Conservation (phyloP, 1,140 invertebrate genomes). For the Panagrolaimus sp. region DNA sequence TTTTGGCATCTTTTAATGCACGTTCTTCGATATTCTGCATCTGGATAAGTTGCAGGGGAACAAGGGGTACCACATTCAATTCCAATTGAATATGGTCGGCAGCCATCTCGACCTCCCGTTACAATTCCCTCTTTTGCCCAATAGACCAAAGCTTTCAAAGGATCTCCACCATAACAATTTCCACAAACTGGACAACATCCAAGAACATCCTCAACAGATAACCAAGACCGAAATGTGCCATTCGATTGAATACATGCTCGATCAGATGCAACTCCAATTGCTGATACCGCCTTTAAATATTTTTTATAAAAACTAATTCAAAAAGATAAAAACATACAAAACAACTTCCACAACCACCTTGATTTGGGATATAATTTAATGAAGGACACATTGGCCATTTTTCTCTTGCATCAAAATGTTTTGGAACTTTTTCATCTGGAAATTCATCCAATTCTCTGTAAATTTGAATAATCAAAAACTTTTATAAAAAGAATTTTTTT, state of each 20-base stretch:
- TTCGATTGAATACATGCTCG: constrained; percentile 54
- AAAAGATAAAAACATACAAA: constrained; percentile 58
- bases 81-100: constrained; percentile 49
- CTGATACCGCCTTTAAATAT: constrained; percentile 48
- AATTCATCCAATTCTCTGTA: constrained; percentile 37
- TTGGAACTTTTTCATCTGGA: constrained; percentile 35
- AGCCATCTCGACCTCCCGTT: constrained; percentile 56
- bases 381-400: constrained; percentile 44
- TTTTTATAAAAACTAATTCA: neutral
- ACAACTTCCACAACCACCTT: constrained; percentile 65
- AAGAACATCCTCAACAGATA: constrained; percentile 51
- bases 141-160: constrained; percentile 50
- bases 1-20: constrained; percentile 51
- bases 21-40: constrained; percentile 43
- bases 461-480: neutral
- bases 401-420: constrained; percentile 42
- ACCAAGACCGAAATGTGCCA: constrained; percentile 45
- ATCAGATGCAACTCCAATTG: constrained; percentile 56
- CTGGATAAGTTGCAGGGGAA: constrained; percentile 50
- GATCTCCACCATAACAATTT: constrained; percentile 58
- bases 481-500: too few relatives aligned
- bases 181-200: constrained; percentile 57
- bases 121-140: constrained; percentile 55
- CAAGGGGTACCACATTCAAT: constrained; percentile 56
- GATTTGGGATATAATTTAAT: constrained; percentile 59